Evolutionary conservation across 2,888 invertebrate species (phyloP), one percentile per base, ranked within the genome.

Genomic region (Tinea semifulvella): DNA sequence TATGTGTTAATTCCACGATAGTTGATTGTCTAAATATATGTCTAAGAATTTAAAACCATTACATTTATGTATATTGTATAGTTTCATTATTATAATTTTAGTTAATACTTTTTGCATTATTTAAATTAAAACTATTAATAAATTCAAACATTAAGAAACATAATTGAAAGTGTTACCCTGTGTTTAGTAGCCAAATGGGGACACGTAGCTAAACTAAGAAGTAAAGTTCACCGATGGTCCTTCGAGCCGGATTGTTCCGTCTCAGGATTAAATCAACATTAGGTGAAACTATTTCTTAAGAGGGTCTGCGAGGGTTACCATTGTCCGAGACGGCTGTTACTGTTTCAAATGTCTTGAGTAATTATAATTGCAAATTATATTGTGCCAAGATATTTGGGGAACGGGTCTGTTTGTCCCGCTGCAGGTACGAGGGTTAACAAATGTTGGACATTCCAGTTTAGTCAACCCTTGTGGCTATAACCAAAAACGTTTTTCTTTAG

Each of bases 181-280:
- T 25, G n/a, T 7, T n/a, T n/a, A 2, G 22, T 40, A 40, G n/a
- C 40, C 40, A 5, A 22, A 14, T 40, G 7, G 5, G 40, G 20
- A 19, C 40, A 22, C 22, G 40, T 17, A 20, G 10, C 22, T 22
- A 36, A 17, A 36, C 17, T 4, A 40, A 36, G 36, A 36, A 36
- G 17, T 18, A 18, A 36, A 36, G 22, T 22, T 14, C 22, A 13
- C 20, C 40, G 40, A 13, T n/a, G 36, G 40, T 13, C 39, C 20
- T 20, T 11, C 19, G 40, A 18, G 42, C 19, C 43, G 43, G 62
- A 65, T 67, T 68, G 73, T 67, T 20, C 11, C 69, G 65, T 68
- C 75, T 76, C 71, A 20, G 66, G 74, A 79, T 79, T 77, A 79
- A 79, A 76, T 76, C 72, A 79, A 79, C 79, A 79, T 79, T 79